Evolutionary conservation across 2,888 invertebrate genomes (phyloP).

Genomic region (Chymomyza caudatula): DNA sequence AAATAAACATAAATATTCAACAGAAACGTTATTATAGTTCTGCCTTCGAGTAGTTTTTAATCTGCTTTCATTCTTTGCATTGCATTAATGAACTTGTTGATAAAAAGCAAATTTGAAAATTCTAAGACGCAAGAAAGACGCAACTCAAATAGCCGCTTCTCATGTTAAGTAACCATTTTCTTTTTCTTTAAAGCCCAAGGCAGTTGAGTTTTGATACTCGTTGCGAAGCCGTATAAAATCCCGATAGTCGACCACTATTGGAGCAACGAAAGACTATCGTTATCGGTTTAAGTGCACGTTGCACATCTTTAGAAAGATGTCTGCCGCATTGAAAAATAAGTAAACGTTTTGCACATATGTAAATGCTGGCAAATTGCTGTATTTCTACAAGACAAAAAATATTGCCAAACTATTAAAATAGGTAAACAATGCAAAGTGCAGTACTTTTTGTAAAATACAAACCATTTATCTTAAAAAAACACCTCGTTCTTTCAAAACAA

Average conservation of each 20-base stretch:
- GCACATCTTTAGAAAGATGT: slow-evolving; percentile 34
- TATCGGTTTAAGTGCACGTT: background rate
- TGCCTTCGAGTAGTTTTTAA: too few relatives aligned
- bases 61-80: too few relatives aligned
- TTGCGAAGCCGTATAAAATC: background rate
- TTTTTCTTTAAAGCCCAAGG: background rate
- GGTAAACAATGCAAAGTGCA: slow-evolving; percentile 49
- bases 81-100: too few relatives aligned
- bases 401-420: slow-evolving; percentile 16
- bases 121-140: too few relatives aligned
- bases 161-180: too few relatives aligned
- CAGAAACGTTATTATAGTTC: too few relatives aligned
- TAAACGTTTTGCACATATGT: slow-evolving; percentile 10
- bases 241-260: background rate
- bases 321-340: slow-evolving; percentile 63
- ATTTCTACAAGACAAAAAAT: slow-evolving; percentile 3
- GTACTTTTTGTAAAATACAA: background rate
- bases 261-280: background rate
- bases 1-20: too few relatives aligned
- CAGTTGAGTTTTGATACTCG: background rate
- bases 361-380: slow-evolving; percentile 46
- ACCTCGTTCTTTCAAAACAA: background rate
- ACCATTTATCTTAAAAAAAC: background rate
- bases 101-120: too few relatives aligned
- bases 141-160: too few relatives aligned